A percentile compares a stretch with the other conserved stretches of the same genome.
phyloP scores from a whole-genome alignment of 35 echinoderm and acorn worm species.

The Apostichopus japonicus region DNA sequence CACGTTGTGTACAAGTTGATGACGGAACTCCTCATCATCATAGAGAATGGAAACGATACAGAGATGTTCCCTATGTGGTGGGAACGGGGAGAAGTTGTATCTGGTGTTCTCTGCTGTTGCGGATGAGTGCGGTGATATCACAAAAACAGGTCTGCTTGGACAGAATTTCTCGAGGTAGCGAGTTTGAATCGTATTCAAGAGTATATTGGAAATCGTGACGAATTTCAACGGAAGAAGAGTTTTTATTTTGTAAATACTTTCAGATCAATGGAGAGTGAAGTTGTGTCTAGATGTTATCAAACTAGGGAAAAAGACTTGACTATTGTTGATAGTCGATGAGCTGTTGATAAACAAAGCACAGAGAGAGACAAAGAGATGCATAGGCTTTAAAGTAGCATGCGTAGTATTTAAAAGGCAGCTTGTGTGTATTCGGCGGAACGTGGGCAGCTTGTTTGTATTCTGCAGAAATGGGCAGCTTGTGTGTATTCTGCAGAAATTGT shows the following conservation, averaged over 20 bases:
- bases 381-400: not conserved
- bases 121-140: too few species aligned
- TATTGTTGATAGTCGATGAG: not conserved
- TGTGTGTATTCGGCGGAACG: not conserved
- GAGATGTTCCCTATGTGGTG: too few species aligned
- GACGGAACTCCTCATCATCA: too few species aligned
- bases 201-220: too few species aligned
- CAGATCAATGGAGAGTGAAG: not conserved
- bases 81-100: too few species aligned
- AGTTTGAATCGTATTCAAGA: too few species aligned
- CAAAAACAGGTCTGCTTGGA: too few species aligned
- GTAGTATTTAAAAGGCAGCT: not conserved
- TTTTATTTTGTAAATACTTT: slow-evolving; percentile 50
- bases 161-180: too few species aligned
- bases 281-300: not conserved
- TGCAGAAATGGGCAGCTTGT: not conserved
- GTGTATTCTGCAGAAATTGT: not conserved
- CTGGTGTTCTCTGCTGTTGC: too few species aligned
- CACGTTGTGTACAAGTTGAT: too few species aligned
- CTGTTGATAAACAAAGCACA: not conserved
- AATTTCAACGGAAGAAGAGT: too few species aligned
- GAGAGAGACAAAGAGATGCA: not conserved
- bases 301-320: slow-evolving; percentile 7
- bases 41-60: too few species aligned
- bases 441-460: not conserved